Conservation (phyloP, 2,888 invertebrate genomes). For the Hedychridium roseum region DNA sequence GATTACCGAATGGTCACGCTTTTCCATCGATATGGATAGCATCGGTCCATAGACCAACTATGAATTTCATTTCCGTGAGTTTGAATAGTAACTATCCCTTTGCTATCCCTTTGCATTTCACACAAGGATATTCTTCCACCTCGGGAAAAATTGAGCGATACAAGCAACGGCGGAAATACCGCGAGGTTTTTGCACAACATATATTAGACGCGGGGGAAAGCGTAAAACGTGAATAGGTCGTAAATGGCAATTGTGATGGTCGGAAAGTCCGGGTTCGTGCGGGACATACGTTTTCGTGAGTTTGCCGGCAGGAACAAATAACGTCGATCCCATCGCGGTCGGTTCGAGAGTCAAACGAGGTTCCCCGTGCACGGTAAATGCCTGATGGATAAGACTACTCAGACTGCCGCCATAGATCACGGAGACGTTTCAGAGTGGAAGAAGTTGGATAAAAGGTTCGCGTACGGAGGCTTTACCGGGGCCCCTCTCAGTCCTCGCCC, state of each 20-base stretch:
- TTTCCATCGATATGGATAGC: constrained; percentile 16
- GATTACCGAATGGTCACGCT: constrained; percentile 20
- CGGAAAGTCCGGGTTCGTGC: no score
- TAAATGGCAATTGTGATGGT: no score
- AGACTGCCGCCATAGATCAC: constrained; percentile 40
- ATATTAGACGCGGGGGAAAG: no score
- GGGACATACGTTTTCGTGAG: constrained; percentile 25
- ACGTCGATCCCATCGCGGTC: constrained; percentile 42
- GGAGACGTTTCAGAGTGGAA: constrained; percentile 24
- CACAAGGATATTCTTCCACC: no score
- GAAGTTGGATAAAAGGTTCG: constrained; percentile 33
- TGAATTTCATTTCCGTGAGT: constrained; percentile 12
- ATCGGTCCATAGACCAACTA: not conserved
- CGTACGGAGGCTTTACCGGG: constrained; percentile 23
- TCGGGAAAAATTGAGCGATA: no score
- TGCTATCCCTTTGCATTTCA: not conserved
- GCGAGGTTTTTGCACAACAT: no score
- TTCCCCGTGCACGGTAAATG: constrained; percentile 40
- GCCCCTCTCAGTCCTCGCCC: not conserved
- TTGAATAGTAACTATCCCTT: constrained; percentile 11
- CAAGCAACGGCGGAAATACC: no score
- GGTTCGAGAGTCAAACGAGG: constrained; percentile 36
- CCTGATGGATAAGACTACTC: constrained; percentile 50
- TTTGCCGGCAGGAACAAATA: constrained; percentile 43
- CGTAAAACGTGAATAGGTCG: no score